Evolutionary conservation across 2,888 invertebrate genomes (phyloP), one percentile per base, ranked within the genome.

Genomic region (Drosophila paracracens): DNA sequence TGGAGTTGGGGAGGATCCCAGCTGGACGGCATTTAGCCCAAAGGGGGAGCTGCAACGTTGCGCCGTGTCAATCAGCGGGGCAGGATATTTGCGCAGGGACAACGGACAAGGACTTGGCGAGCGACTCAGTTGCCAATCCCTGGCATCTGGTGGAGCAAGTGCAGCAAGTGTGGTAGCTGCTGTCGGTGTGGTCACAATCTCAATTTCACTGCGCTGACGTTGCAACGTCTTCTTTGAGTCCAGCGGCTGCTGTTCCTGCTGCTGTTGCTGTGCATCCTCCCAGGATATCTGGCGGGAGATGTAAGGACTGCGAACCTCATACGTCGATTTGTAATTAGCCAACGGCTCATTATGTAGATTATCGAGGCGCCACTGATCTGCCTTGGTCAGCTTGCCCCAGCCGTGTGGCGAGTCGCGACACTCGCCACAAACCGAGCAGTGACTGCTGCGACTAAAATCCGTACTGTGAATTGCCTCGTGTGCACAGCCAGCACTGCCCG

Each of bases 291-390:
- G 92, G 2, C 88, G 81, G 16, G 91, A 91, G 52, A 92, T 67
- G 63, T 91, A 91, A 0, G 91, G 92, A 81, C 91, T 91, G 35
- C 82, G 88, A 33, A 92, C 81, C 68, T 92, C 92, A 60, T 92
- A 92, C 58, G 88, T 91, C 64, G 92, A 85, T 59, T 91, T 84
- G 76, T 92, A 91, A 50, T 89, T 92, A 66, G 88, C 85, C 70
- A 91, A 61, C 38, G 78, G 75, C 29, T 85, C 91, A 36, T 90
- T 89, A 16, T 84, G 73, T 33, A 87, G 48, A 53, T 82, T 91
- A 36, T 77, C 82, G 21, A 82, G 72, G 33, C 89, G 89, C 89
- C 90, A 89, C 48, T 90, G 89, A 73, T 90, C 88, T 11, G 88
- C 88, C 40, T 79, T 79, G 53, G 59, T 86, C 2, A 91, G 67